Evolutionary conservation across 2,113 vertebrate genomes (phyloP), one percentile per base, ranked within the genome.

Genomic region (Mastomys coucha): DNA sequence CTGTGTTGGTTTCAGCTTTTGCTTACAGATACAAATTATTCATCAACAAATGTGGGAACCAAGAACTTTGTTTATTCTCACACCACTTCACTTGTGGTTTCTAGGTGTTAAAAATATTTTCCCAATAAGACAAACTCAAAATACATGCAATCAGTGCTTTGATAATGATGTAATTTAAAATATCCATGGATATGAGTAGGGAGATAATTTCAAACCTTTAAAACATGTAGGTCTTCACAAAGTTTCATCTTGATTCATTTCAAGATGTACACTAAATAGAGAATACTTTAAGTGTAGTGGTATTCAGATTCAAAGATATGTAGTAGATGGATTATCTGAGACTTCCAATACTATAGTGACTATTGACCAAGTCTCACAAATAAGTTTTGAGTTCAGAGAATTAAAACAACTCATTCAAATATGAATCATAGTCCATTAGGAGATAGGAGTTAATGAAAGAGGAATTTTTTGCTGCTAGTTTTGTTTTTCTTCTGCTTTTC

Each of bases 51-150:
- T 93, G 81, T 63, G 95, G 97, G 97, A 97, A 96, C 94, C 85
- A 92, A 96, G 45, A 91, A 5, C 60, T 92, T 92, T 75, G 93
- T 56, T 96, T 96, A 90, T 89, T 94, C 26, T 96, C 94, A 97
- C 94, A 97, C 89, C 91, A 96, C 87, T 94, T 60, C 77, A 58
- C 56, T 95, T 98, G 96, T 97, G 97, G 98, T 98, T 97, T 96
- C 91, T 81, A 97, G 95, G 95, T 98, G 97, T 97, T 96, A 97
- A 97, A 96, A 97, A 77, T 89, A 93, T 95, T 96, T 97, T 91
- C 75, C 91, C 77, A 94, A 69, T 69, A 93, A 98, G 93, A 90
- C 67, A 95, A 96, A 87, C 82, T 90, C 87, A 88, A 95, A 96
- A 87, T 92, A 31, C 56, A 93, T 69, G n/a, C 78, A 85, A 91